Conservation (phyloP, 2,888 invertebrate species). For the Dynastes grantii region DNA sequence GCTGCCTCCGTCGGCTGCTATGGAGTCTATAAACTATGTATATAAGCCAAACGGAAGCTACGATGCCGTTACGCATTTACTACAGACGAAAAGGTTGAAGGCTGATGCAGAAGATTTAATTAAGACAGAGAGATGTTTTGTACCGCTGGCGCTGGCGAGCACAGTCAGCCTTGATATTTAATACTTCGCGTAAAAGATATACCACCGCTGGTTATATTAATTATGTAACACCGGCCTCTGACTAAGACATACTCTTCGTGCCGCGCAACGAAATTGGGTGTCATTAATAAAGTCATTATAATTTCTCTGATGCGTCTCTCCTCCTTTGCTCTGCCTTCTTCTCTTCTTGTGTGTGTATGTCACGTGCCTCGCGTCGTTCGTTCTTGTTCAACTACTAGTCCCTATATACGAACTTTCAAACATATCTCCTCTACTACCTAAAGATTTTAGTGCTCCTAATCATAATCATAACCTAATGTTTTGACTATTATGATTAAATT, state of each 20-base stretch:
- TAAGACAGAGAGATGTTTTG: constrained; percentile 34
- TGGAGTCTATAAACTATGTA: constrained; percentile 26
- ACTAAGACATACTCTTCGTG: constrained; percentile 34
- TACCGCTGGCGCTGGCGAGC: constrained; percentile 23
- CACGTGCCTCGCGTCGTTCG: constrained; percentile 7
- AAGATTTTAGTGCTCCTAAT: no score
- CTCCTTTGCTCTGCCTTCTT: not conserved
- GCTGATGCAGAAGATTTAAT: constrained; percentile 40
- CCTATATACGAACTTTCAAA: not conserved
- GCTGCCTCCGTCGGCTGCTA: constrained; percentile 4
- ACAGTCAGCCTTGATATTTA: constrained; percentile 45
- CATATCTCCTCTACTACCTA: no score
- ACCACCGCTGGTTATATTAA: constrained; percentile 42
- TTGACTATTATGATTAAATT: no score
- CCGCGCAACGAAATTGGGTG: constrained; percentile 31
- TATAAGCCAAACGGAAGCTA: constrained; percentile 20
- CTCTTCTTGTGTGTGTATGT: constrained; percentile 7
- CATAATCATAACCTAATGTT: no score
- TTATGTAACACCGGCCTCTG: constrained; percentile 46
- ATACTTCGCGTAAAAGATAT: constrained; percentile 44
- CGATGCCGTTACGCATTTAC: constrained; percentile 27
- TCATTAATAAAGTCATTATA: constrained; percentile 46
- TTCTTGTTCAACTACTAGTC: constrained; percentile 5
- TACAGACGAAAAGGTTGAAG: constrained; percentile 36
- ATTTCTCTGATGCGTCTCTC: constrained; percentile 24